Evolutionary conservation across 2,888 invertebrate genomes (phyloP).

Genomic region (Lasioglossum pauxillum): DNA sequence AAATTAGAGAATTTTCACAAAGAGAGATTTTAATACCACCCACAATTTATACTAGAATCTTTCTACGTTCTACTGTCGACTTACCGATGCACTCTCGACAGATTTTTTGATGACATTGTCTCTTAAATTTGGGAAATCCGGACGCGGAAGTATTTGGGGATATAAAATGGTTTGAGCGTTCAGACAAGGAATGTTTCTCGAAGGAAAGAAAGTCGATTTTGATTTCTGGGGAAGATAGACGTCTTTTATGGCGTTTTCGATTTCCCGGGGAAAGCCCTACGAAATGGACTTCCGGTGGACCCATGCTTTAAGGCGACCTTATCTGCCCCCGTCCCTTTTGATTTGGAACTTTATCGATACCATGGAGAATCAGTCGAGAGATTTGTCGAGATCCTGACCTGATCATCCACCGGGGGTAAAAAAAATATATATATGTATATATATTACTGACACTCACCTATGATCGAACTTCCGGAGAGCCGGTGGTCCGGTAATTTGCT

Average conservation of each 20-base stretch:
- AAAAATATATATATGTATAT: conserved; percentile 19
- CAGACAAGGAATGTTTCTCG: background rate
- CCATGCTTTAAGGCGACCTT: conserved; percentile 38
- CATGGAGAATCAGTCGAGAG: conserved; percentile 26
- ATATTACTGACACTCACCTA: conserved; percentile 40
- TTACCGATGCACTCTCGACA: background rate
- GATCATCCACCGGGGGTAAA: background rate
- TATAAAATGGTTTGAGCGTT: background rate
- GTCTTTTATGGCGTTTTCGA: conserved; percentile 31
- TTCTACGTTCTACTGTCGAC: background rate
- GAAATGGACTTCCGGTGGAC: conserved; percentile 41
- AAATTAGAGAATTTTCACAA: background rate
- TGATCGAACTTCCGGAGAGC: conserved; percentile 39
- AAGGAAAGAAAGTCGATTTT: background rate
- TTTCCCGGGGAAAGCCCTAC: conserved; percentile 29
- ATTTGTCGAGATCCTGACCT: conserved; percentile 32
- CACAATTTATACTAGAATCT: background rate
- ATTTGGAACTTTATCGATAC: conserved; percentile 55
- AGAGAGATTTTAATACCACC: background rate
- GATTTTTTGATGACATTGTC: background rate
- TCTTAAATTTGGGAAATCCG: background rate
- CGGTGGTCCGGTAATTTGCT: conserved; percentile 56
- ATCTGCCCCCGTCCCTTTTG: conserved; percentile 44
- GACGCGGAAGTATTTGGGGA: background rate
- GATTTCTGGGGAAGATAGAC: conserved; percentile 16